Base-by-base conservation (phyloP, 1,140 invertebrate genomes). In the Euwallacea similis region DNA sequence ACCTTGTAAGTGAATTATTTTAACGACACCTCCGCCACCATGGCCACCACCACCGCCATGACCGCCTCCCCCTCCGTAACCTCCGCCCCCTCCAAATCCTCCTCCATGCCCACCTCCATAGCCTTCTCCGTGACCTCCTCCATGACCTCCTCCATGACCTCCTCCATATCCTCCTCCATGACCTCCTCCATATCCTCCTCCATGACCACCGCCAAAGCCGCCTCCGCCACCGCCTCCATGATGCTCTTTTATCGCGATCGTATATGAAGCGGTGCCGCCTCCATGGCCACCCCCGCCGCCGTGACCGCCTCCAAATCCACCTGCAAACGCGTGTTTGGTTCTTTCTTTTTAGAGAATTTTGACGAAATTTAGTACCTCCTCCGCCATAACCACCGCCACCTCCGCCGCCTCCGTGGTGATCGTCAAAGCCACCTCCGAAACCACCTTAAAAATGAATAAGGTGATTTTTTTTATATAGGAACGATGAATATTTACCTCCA, bases 141-240 rank as follows among this genome's bases (percentile, higher is more conserved):
- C 69, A 11, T 50, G 44, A 10, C 71, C 71, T 7, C 66, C 66
- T 67, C 71, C 71, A 41, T 64, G 58, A 33, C 2, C 59, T 42
- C 73, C 74, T 74, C 74, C 72, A n/a, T n/a, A n/a, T 15, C 59
- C 56, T 43, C 69, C 68, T n/a, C 75, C 73, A 15, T 66, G 61
- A 15, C 65, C 69, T 21, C 73, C 75, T 15, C 74, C 73, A 16
- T 53, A 46, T 44, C 72, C 72, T n/a, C 74, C 74, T 15, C 69
- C 64, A 58, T 69, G 60, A 21, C 62, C 69, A n/a, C n/a, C n/a
- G n/a, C n/a, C n/a, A n/a, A n/a, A n/a, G n/a, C n/a, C n/a, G n/a
- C n/a, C n/a, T 42, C 72, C 72, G 73, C 74, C 73, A 42, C 60
- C 56, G 41, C 72, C 72, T n/a, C 74, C 74, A 43, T 64, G 58